A percentile compares a stretch with the other conserved stretches of the same genome.
Conservation (phyloP, 37 sponge, comb jelly and placozoan species). For the Spongilla lacustris region DNA sequence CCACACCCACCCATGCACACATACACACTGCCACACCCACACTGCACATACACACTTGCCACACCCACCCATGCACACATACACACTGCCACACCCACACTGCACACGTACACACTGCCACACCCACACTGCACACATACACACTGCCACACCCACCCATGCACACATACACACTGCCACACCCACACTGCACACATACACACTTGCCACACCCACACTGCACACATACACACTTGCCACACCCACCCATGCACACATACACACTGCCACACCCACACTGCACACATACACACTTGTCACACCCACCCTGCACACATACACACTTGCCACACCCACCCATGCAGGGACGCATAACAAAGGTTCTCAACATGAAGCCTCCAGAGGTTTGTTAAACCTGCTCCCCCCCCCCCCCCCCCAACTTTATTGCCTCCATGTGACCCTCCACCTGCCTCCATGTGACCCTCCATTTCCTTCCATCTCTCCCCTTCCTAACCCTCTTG, state of each 20-base stretch:
- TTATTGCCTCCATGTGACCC: too few species aligned
- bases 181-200: background rate
- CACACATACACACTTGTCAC: background rate
- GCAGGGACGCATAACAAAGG: constrained; percentile 88
- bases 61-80: background rate
- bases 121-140: background rate
- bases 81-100: background rate
- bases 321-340: background rate
- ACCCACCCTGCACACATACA: background rate
- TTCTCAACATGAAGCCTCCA: constrained; percentile 98
- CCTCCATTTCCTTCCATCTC: too few species aligned
- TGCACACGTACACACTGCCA: background rate
- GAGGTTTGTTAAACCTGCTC: constrained; percentile 59
- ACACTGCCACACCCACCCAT: too few species aligned
- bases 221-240: background rate
- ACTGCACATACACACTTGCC: background rate
- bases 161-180: background rate
- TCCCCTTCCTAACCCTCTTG: too few species aligned
- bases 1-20: background rate
- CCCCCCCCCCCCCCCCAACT: too few species aligned
- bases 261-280: background rate
- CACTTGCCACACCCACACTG: background rate
- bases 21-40: background rate
- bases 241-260: background rate
- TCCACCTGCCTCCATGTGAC: too few species aligned